These are phyloP conservation scores for Misgurnus anguillicaudatus DNA, from an alignment of 2,113 vertebrate species.

Conservation along the genomic window DNA sequence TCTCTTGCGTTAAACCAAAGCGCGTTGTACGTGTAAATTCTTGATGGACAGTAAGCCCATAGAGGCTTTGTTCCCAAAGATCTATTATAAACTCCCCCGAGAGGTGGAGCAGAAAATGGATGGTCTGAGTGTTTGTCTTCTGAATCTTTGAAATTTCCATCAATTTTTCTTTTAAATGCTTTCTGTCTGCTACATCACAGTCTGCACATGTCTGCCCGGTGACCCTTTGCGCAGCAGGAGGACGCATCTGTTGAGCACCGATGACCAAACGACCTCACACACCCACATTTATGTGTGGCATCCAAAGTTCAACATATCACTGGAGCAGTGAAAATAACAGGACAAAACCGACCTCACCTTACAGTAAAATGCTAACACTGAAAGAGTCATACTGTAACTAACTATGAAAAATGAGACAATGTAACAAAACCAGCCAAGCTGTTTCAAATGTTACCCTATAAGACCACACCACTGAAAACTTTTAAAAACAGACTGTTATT, in stretches of 20 bases:
- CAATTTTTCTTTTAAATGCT: background rate
- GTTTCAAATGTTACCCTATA: background rate
- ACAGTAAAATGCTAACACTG: background rate
- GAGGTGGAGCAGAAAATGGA: background rate
- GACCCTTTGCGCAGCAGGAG: conserved; percentile 27
- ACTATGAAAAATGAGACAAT: background rate
- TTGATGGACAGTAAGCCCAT: background rate
- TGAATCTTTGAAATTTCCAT: background rate
- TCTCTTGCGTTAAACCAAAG: background rate
- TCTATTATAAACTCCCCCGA: background rate
- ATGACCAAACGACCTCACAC: conserved; percentile 11
- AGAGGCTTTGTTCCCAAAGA: background rate
- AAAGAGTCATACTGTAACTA: conserved; percentile 31
- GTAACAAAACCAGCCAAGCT: too few relatives aligned
- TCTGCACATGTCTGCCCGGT: conserved; percentile 18
- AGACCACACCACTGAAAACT: background rate
- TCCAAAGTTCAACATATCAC: conserved; percentile 30
- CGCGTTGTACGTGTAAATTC: background rate
- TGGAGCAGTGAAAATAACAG: background rate
- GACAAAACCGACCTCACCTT: conserved; percentile 25
- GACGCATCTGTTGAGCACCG: background rate
- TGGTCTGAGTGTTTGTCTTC: background rate
- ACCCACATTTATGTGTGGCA: background rate
- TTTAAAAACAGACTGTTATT: conserved; percentile 6
- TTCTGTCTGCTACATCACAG: conserved; percentile 16